Percentiles rank a stretch among this genome's conserved stretches.
Conservation (phyloP, 2,113 vertebrate species). For the Polyodon spathula region DNA sequence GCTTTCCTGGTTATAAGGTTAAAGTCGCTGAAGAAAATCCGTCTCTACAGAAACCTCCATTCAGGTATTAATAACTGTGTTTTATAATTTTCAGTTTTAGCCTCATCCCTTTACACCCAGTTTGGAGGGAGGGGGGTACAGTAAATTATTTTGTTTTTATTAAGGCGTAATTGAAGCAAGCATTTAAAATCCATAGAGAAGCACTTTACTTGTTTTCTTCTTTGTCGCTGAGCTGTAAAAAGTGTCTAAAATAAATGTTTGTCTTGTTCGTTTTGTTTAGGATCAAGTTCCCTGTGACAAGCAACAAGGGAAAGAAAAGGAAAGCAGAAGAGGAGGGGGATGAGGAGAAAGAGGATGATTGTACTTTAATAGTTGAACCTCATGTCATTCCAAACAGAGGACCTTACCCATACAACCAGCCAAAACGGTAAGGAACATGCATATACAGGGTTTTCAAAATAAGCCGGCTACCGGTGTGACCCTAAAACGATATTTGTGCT, state of each 20-base stretch:
- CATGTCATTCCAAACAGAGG: conserved; percentile 88
- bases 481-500: too few species aligned
- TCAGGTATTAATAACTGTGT: conserved; percentile 62
- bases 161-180: too few species aligned
- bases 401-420: conserved; percentile 95
- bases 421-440: conserved; percentile 70
- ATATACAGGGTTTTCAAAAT: too few species aligned
- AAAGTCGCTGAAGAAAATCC: conserved; percentile 75
- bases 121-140: too few species aligned
- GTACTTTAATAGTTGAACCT: conserved; percentile 74
- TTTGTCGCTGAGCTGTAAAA: too few species aligned
- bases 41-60: conserved; percentile 80
- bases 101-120: too few species aligned
- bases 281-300: conserved; percentile 78
- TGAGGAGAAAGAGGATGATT: conserved; percentile 50
- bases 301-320: conserved; percentile 79
- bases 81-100: not conserved
- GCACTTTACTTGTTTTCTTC: too few species aligned
- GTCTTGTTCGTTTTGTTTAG: too few species aligned
- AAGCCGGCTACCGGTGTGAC: too few species aligned
- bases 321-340: conserved; percentile 61
- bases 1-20: conserved; percentile 75
- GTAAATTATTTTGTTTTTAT: too few species aligned
- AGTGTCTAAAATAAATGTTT: too few species aligned
- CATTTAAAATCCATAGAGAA: too few species aligned